Evolutionary conservation across 2,888 invertebrate genomes (phyloP), one percentile per base, ranked within the genome.

Genomic region (Eilema griseolum): DNA sequence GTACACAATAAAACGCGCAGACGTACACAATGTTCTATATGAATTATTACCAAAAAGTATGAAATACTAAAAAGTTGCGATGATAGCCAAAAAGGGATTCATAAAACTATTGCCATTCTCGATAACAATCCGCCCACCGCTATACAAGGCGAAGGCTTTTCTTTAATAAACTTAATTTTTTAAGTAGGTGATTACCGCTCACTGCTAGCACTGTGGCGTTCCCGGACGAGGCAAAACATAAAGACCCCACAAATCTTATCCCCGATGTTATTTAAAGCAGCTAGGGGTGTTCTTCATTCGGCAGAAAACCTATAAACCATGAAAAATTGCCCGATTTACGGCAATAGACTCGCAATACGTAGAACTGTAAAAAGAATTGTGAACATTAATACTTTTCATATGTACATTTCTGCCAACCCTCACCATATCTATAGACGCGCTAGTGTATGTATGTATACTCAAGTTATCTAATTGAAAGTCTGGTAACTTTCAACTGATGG

Each of bases 1-100:
- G 52, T n/a, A 8, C 8, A 52, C 52, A 52, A 52, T 52, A 52
- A 7, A 46, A 52, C 20, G 52, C 10, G 52, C 10, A 52, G 52
- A 52, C 52, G n/a, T 52, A n/a, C 52, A 8, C 52, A 52, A 52
- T n/a, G 52, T 52, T 52, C 20, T 52, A 52, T 52, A 52, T 52
- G n/a, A 52, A 52, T 46, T 52, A 52, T 52, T 52, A 52, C 20
- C 52, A 20, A 52, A 52, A 52, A n/a, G 52, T n/a, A 20, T 52
- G 52, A 52, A 52, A 52, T 52, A 52, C n/a, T n/a, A n/a, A 52
- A n/a, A 52, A 52, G n/a, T 52, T 52, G n/a, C 52, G n/a, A 52
- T 10, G 8, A 52, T 7, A 52, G 52, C n/a, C n/a, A 52, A 52
- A n/a, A n/a, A 52, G n/a, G n/a, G 8, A n/a, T 52, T 52, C 52